Conservation (phyloP, 2,113 vertebrate species). For the Uria lomvia region DNA sequence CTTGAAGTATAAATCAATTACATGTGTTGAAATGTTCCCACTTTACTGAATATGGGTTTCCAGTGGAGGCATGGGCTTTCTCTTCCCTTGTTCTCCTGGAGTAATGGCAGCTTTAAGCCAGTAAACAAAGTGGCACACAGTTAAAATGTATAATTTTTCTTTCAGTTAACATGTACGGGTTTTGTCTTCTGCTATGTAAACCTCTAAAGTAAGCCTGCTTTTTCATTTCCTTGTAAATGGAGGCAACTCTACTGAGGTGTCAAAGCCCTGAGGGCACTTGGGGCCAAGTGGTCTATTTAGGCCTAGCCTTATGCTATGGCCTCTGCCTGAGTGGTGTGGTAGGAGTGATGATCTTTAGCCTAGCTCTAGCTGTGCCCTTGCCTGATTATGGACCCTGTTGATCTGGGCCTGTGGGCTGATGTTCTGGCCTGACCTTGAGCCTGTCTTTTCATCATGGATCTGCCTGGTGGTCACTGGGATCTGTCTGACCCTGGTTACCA, state of each 20-base stretch:
- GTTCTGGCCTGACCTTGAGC: background rate
- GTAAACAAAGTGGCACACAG: background rate
- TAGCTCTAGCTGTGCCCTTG: background rate
- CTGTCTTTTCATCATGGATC: background rate
- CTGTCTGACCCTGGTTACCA: background rate
- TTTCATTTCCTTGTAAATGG: background rate
- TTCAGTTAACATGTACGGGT: background rate
- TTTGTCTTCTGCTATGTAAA: background rate
- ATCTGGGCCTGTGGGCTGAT: background rate
- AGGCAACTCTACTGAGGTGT: background rate
- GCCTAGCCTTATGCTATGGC: background rate
- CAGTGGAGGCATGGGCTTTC: background rate
- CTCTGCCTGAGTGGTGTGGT: background rate
- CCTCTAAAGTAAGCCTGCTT: background rate
- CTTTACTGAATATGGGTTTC: background rate
- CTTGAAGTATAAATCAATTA: background rate
- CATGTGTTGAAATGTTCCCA: background rate
- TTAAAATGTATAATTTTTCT: background rate
- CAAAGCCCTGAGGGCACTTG: background rate
- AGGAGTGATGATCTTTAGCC: background rate
- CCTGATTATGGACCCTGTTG: background rate
- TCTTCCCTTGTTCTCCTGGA: background rate
- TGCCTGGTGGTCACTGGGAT: background rate
- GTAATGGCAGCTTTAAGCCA: background rate
- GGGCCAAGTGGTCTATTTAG: background rate